A percentile compares a stretch with the other conserved stretches of the same genome.
Evolutionary conservation across 2,888 invertebrate species (phyloP).

Genomic region (Plagiodera versicolora): DNA sequence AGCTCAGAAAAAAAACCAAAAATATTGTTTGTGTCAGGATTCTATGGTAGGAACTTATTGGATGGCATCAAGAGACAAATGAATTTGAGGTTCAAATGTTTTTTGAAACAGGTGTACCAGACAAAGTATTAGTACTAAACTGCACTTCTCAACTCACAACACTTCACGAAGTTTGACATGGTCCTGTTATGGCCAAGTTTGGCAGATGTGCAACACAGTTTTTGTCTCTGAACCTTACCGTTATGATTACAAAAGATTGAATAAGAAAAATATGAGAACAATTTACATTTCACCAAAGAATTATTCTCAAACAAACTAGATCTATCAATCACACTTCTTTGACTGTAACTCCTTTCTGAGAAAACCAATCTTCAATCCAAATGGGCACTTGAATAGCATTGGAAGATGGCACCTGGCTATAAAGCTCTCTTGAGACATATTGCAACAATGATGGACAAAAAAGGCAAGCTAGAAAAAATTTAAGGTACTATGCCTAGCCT

Average conservation of each 20-base stretch:
- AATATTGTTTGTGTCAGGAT: constrained; percentile 3
- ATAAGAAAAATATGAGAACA: background rate
- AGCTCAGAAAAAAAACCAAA: background rate
- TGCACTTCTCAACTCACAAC: background rate
- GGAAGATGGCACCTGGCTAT: constrained; percentile 3
- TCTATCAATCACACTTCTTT: background rate
- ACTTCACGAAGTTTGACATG: background rate
- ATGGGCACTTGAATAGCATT: constrained; percentile 4
- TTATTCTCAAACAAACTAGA: background rate
- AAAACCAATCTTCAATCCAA: constrained; percentile 1
- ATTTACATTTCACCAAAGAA: background rate
- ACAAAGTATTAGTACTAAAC: background rate
- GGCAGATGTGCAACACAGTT: background rate
- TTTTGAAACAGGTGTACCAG: background rate
- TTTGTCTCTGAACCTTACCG: constrained; percentile 8
- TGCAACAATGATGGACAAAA: background rate
- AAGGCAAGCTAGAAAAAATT: background rate
- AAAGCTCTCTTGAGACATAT: constrained; percentile 9
- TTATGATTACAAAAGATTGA: background rate
- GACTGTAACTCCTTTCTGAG: constrained; percentile 7
- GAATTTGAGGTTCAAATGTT: background rate
- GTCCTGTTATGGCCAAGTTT: background rate
- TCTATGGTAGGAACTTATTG: background rate
- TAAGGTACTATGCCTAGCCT: background rate
- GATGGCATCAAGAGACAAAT: constrained; percentile 2